A percentile compares a stretch with the other conserved stretches of the same genome.
Evolutionary conservation across 2,113 vertebrate species (phyloP).

Genomic region (Euleptes europaea): DNA sequence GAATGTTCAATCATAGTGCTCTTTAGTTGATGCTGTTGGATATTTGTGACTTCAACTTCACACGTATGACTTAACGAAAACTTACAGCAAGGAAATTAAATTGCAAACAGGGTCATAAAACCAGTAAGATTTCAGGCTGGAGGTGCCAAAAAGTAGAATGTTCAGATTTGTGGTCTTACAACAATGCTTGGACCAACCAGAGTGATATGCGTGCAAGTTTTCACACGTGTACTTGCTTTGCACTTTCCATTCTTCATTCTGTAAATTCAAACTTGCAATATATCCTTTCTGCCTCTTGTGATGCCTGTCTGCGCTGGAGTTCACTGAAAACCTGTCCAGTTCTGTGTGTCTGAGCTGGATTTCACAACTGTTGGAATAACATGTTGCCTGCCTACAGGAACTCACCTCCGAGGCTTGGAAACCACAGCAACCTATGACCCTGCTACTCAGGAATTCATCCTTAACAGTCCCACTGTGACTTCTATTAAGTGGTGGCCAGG

Average conservation of each 20-base stretch:
- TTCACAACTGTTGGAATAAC: conserved; percentile 11
- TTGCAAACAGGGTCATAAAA: background rate
- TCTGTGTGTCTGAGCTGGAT: conserved; percentile 12
- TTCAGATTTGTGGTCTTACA: background rate
- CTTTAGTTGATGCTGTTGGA: background rate
- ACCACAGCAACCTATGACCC: conserved; percentile 95
- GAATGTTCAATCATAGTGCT: background rate
- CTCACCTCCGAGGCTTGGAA: conserved; percentile 92
- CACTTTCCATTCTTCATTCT: background rate
- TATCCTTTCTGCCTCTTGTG: background rate
- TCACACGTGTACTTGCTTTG: background rate
- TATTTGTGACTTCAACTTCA: background rate
- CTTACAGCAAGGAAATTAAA: background rate
- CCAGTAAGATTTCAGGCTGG: conserved; percentile 32
- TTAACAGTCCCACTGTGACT: conserved; percentile 95
- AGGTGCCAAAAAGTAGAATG: conserved; percentile 54
- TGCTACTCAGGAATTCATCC: conserved; percentile 91
- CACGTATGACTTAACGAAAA: conserved; percentile 11
- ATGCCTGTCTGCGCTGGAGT: conserved; percentile 36
- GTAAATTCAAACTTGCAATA: background rate
- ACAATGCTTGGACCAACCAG: background rate
- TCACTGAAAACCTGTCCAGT: background rate
- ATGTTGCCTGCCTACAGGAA: conserved; percentile 76
- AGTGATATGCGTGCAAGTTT: background rate
- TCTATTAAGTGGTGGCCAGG: conserved; percentile 99